Base-by-base conservation (phyloP, 2,888 invertebrate genomes). In the Agriotes lineatus region DNA sequence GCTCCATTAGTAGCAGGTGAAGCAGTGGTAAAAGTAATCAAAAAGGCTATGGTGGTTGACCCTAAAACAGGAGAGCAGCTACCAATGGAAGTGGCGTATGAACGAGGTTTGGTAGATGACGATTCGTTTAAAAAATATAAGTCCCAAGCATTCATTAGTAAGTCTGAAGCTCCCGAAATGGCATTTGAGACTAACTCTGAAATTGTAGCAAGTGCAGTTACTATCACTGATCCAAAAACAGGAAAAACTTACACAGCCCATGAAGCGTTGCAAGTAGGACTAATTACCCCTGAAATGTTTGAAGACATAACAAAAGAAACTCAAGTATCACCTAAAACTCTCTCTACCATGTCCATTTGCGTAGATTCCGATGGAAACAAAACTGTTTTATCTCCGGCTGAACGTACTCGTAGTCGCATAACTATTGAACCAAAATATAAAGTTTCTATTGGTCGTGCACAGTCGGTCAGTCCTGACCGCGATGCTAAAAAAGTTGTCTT, bases 21-120 rank as follows among this genome's bases (percentile, higher is more conserved):
- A 20, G 90, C 91, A 81, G 87, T 90, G 0, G 88, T 93, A 2
- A 84, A 82, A 69, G 81, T 80, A 73, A 68, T 79, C 0, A 88
- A 86, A 74, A 86, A 79, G 72, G 86, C 88, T 2, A 90, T 92
- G 86, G 89, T 93, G 10, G 85, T 89, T 62, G 95, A 96, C 83
- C 95, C 96, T 0, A 89, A 88, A 75, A 93, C 94, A 0, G 95
- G 94, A 1, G 90, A 94, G 80, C 90, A 91, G 79, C 86, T 95
- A 73, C 93, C 93, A 0, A 88, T 94, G 75, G 92, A 94, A 82
- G 91, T 93, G 58, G 96, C 96, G 1, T 89, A 94, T 74, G 89
- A 92, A 80, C 87, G 91, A 69, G 95, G 94, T 5, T 83, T 92
- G 67, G 91, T 96, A 65, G 91, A 88, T 78, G 79, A 85, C 61